Evolutionary conservation across 2,888 invertebrate genomes (phyloP).

Genomic region (Drosophila eohydei): DNA sequence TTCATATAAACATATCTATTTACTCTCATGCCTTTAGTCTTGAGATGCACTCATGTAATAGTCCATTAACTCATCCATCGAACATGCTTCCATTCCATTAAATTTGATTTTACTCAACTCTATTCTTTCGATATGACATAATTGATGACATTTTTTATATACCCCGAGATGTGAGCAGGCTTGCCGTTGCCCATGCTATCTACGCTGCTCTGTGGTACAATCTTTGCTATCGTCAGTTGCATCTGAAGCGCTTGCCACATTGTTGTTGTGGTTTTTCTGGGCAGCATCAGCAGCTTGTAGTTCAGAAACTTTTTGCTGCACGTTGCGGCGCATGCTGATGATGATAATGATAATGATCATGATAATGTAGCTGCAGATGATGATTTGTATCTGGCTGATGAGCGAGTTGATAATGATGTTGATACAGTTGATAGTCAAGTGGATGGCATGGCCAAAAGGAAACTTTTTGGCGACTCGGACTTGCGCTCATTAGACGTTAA

Average conservation of each 20-base stretch:
- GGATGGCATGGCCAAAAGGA: conserved; percentile 36
- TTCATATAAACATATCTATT: not conserved
- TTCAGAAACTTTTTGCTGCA: conserved; percentile 52
- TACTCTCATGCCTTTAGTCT: not conserved
- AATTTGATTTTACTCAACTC: not conserved
- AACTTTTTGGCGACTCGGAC: conserved; percentile 44
- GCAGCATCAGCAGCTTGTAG: conserved; percentile 43
- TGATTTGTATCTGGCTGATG: conserved; percentile 11
- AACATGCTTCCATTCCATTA: conserved; percentile 1
- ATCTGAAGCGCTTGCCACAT: conserved; percentile 63
- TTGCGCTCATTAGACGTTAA: conserved; percentile 57
- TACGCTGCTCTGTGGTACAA: conserved; percentile 29
- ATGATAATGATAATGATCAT: conserved; percentile 26
- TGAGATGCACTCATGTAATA: not conserved
- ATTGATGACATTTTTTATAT: conserved; percentile 12
- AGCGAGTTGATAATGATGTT: conserved; percentile 27
- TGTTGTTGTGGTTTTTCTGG: conserved; percentile 60
- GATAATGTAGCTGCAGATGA: conserved; percentile 11
- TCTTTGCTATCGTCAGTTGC: conserved; percentile 52
- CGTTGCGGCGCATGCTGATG: conserved; percentile 48
- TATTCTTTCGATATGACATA: not conserved
- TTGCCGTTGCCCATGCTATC: conserved; percentile 11
- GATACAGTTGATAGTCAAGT: conserved; percentile 34
- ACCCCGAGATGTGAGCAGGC: not conserved
- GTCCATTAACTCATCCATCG: conserved; percentile 5